Base-by-base conservation (phyloP, 2,888 invertebrate genomes). In the Zeuzera pyrina region DNA sequence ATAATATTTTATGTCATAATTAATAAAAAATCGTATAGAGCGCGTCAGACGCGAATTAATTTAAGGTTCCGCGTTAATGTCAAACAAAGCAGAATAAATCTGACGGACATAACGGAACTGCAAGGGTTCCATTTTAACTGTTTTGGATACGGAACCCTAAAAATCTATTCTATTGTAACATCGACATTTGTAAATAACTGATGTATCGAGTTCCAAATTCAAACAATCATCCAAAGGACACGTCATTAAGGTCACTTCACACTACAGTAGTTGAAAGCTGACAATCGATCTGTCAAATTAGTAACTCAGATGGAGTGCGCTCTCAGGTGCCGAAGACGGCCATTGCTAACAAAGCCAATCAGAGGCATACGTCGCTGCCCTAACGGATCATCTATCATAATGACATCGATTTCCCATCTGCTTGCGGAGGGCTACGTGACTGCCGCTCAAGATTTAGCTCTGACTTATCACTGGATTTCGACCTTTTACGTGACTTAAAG, bases 251-350 rank as follows among this genome's bases (percentile, higher is more conserved):
- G 65, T 59, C 61, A 68, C 52, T 51, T 55, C 62, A 62, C 56
- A 68, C 62, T 33, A 40, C 38, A 42, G 24, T 6, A 10, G 40
- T 29, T 56, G 42, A 44, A 41, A 45, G 49, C 13, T 42, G 44
- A 52, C 51, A 71, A 73, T 69, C 77, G 79, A 83, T 79, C 79
- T 72, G 70, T 83, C 79, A 83, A 79, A 76, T 83, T 79, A 78
- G 73, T 69, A 57, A 52, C 57, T 52, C 43, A 46, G 42, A 47
- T 58, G 42, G 64, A 71, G 71, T 65, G 53, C 51, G 55, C 62
- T 62, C 70, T 63, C 65, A 67, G 67, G 65, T 64, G 68, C 59
- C 55, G 67, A 74, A 70, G 70, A 70, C 62, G 67, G 47, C 58
- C 61, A 52, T 49, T 40, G 44, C 70, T 81, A 83, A 83, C 79